Evolutionary conservation across 2,888 invertebrate species (phyloP).

Genomic region (Hermodice carunculata): DNA sequence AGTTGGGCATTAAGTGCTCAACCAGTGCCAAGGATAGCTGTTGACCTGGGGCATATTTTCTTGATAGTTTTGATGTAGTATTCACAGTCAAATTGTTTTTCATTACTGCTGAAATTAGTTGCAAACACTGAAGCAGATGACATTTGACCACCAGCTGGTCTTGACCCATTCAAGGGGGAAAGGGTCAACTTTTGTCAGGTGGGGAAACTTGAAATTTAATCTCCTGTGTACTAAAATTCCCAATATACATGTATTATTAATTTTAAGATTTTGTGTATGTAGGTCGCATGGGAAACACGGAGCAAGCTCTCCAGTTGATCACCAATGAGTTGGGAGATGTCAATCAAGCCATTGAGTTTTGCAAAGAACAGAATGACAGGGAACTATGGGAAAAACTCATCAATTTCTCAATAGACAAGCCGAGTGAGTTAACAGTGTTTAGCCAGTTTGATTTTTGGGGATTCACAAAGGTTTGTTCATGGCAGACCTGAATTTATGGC

Average conservation of each 20-base stretch:
- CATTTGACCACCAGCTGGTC: no score
- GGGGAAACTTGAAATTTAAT: neutral
- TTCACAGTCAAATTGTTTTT: neutral
- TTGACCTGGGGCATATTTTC: no score
- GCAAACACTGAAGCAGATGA: no score
- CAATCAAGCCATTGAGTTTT: constrained; percentile 94
- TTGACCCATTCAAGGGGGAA: no score
- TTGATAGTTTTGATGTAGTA: neutral
- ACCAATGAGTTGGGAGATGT: constrained; percentile 88
- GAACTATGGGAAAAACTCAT: constrained; percentile 94
- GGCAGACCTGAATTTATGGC: no score
- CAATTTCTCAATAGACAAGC: constrained; percentile 86
- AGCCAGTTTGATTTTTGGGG: no score
- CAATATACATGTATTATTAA: no score
- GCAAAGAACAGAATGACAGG: constrained; percentile 93
- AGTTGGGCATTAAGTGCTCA: no score
- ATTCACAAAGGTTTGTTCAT: no score
- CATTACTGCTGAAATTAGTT: no score
- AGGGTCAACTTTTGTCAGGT: neutral
- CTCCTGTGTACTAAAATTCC: neutral
- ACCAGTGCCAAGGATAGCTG: no score
- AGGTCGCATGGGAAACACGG: constrained; percentile 87
- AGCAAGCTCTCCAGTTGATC: constrained; percentile 92
- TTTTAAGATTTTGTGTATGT: constrained; percentile 26
- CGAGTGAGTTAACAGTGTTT: constrained; percentile 78